Evolutionary conservation across 2,797 vertebrate genomes (phyloP), one percentile per base, ranked within the genome.

Genomic region (Pseudomugil gertrudae): DNA sequence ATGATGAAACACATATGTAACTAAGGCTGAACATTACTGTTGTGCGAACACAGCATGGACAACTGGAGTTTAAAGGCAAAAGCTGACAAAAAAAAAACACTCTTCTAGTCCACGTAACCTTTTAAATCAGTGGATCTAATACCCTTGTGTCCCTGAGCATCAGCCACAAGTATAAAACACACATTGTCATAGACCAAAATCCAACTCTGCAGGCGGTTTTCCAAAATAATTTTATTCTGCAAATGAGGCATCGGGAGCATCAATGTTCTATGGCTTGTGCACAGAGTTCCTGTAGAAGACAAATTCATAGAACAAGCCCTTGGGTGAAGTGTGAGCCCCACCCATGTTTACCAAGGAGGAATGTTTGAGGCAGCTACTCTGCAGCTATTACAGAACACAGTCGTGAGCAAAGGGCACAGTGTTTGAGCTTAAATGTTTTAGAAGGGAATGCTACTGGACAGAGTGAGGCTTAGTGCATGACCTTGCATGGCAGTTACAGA

Each of bases 331-430:
- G 77, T 78, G 80, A 83, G 89, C 88, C 82, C 84, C 90, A 89
- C 90, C 92, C 89, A 89, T 90, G 87, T 91, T 90, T 92, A 90
- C 83, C 78, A 57, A 91, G 86, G 83, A 92, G 91, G 92, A 93
- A 92, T 92, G 92, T 92, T 91, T 88, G 80, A 88, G 84, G 85
- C 89, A 79, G 89, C 84, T 78, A 85, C 89, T 84, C 71, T 32
- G 87, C 90, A 90, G 90, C 89, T 89, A 89, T 80, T 88, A 74
- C 84, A 85, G 83, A 86, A 89, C 78, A 79, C 61, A 32, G 79
- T 82, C 80, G 75, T 58, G 74, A 87, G 89, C 84, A 76, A 69
- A 15, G 79, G 80, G 79, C 84, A 87, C 85, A 83, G 86, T 86
- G 84, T 89, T 81, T 35, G 75, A 84, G 83, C 84, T 79, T 60